Percentiles rank a stretch among this genome's conserved stretches.
These are phyloP conservation scores for Eupristina koningsbergeri DNA, from an alignment of 1,140 invertebrate species.

Conservation along the genomic window DNA sequence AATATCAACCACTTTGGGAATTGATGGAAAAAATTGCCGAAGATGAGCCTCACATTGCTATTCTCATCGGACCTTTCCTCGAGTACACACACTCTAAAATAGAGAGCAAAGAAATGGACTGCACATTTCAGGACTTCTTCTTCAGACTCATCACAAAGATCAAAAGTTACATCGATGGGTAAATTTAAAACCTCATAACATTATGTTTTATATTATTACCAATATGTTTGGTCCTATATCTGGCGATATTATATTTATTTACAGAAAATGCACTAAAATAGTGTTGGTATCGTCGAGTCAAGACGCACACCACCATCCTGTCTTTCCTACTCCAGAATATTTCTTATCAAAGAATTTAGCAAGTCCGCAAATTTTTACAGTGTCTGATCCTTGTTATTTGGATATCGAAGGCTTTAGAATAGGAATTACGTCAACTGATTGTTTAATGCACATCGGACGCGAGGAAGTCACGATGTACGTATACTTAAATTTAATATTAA, in stretches of 20 bases:
- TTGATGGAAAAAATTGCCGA: slow-evolving; percentile 80
- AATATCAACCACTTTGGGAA: slow-evolving; percentile 87
- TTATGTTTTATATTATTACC: background rate
- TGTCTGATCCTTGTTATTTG: slow-evolving; percentile 87
- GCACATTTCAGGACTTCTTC: slow-evolving; percentile 83
- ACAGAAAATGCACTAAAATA: slow-evolving; percentile 79
- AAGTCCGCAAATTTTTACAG: slow-evolving; percentile 76
- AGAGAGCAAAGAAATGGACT: slow-evolving; percentile 64
- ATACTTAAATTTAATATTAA: background rate
- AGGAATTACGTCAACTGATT: slow-evolving; percentile 86
- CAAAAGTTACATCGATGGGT: slow-evolving; percentile 74
- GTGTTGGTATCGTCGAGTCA: slow-evolving; percentile 83
- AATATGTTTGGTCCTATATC: no score
- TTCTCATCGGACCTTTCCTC: slow-evolving; percentile 89
- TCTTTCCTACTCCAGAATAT: slow-evolving; percentile 88
- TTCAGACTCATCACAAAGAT: slow-evolving; percentile 79
- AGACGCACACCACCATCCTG: slow-evolving; percentile 83
- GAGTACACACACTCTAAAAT: slow-evolving; percentile 80
- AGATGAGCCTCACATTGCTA: slow-evolving; percentile 84
- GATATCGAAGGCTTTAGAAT: slow-evolving; percentile 84
- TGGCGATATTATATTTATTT: slow-evolving; percentile 48
- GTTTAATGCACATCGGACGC: slow-evolving; percentile 84
- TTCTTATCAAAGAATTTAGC: slow-evolving; percentile 63
- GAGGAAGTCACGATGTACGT: slow-evolving; percentile 85
- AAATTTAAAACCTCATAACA: slow-evolving; percentile 44